These are phyloP conservation scores for Caerostris darwini DNA, from an alignment of 1,140 invertebrate species.

Conservation along the genomic window DNA sequence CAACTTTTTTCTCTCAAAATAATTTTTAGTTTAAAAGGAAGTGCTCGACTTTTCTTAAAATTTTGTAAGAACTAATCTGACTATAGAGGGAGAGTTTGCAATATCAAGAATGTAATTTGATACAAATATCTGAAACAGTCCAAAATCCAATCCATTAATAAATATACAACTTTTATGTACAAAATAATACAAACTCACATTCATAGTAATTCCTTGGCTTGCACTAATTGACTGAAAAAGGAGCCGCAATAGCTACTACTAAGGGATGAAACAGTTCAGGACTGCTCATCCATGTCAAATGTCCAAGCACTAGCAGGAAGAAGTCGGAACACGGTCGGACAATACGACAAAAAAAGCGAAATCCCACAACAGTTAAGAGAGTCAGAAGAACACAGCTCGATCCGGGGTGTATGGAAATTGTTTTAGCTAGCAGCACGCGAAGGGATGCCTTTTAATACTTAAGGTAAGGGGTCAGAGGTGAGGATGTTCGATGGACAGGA, in stretches of 20 bases:
- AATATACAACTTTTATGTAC: neutral
- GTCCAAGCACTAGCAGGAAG: conserved; percentile 50
- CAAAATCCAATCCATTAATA: neutral
- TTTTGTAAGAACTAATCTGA: no score
- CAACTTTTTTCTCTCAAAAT: no score
- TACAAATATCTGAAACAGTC: neutral
- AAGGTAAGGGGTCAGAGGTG: conserved; percentile 75
- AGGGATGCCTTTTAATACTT: conserved; percentile 74
- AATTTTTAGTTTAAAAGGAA: no score
- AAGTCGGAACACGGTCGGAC: conserved; percentile 8
- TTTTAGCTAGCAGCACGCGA: conserved; percentile 70
- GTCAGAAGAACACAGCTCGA: conserved; percentile 34
- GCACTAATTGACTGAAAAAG: neutral
- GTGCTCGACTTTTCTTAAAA: no score
- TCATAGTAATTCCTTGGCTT: conserved; percentile 40
- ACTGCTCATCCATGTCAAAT: conserved; percentile 67
- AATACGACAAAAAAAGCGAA: conserved; percentile 46
- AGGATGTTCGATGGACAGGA: conserved; percentile 45
- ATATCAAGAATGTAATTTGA: neutral
- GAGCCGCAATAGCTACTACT: neutral
- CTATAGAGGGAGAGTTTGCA: no score
- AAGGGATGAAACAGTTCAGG: conserved; percentile 2
- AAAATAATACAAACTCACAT: conserved; percentile 46
- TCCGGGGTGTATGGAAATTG: conserved; percentile 36
- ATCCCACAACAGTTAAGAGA: conserved; percentile 42